Evolutionary conservation across 2,113 vertebrate genomes (phyloP).

Genomic region (Cisticola juncidis): DNA sequence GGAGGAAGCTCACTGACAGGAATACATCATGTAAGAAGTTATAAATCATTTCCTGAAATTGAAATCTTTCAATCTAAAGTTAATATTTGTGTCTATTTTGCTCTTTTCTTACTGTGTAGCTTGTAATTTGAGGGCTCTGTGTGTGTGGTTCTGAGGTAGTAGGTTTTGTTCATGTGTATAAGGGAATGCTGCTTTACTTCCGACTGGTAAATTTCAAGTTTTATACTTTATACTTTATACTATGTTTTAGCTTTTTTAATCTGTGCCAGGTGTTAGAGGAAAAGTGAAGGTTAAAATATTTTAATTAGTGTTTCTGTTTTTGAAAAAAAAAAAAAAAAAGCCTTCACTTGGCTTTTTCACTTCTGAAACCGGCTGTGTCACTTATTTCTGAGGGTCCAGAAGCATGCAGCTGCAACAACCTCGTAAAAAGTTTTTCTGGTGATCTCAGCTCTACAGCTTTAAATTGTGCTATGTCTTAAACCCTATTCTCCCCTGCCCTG

Average conservation of each 20-base stretch:
- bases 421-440: not conserved
- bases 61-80: not conserved
- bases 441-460: not conserved
- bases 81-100: not conserved
- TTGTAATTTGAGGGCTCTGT: not conserved
- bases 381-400: not conserved
- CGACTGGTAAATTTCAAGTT: not conserved
- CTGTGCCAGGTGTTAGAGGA: not conserved
- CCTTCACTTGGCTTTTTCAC: not conserved
- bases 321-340: too few relatives aligned
- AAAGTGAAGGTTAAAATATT: not conserved
- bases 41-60: not conserved
- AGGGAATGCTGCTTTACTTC: not conserved
- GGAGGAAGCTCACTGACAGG: not conserved
- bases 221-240: too few relatives aligned
- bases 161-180: not conserved
- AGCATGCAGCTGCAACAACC: not conserved
- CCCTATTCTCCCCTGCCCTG: not conserved
- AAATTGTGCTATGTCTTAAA: not conserved
- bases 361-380: not conserved
- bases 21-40: not conserved
- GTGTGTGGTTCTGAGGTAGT: not conserved
- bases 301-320: not conserved
- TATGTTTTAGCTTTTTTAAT: not conserved
- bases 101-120: not conserved